These are phyloP conservation scores for Tuta absoluta DNA, from an alignment of 2,888 invertebrate genomes.

Conservation along the genomic window DNA sequence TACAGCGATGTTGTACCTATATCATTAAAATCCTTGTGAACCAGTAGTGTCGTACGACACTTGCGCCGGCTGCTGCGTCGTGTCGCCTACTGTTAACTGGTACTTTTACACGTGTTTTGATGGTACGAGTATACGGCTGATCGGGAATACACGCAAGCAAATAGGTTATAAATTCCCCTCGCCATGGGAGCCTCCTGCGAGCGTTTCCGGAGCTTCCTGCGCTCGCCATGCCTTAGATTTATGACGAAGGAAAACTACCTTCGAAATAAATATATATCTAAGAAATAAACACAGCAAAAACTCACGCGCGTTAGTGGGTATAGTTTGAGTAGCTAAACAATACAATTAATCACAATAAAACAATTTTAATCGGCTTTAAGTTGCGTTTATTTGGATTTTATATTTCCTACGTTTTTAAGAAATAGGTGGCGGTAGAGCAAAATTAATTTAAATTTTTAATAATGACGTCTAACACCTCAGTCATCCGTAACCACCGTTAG, in stretches of 20 bases:
- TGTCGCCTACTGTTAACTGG: not conserved
- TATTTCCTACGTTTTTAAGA: too few species aligned
- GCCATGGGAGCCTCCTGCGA: slow-evolving; percentile 62
- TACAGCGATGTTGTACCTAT: too few species aligned
- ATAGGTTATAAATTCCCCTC: slow-evolving; percentile 63
- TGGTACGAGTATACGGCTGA: not conserved
- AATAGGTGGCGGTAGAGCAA: too few species aligned
- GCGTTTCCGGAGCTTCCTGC: slow-evolving; percentile 58
- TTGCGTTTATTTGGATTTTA: too few species aligned
- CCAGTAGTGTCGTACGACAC: too few species aligned
- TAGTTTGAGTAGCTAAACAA: not conserved
- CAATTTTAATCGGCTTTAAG: too few species aligned
- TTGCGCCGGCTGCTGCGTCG: too few species aligned
- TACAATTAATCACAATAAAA: too few species aligned
- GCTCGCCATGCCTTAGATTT: slow-evolving; percentile 58
- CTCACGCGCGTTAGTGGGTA: not conserved
- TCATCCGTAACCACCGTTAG: too few species aligned
- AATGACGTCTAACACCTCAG: too few species aligned
- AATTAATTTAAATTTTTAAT: too few species aligned
- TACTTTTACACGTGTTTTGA: not conserved
- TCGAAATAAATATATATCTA: not conserved
- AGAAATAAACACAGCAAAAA: not conserved
- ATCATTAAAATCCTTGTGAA: too few species aligned
- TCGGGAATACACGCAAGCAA: slow-evolving; percentile 33
- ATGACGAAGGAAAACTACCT: slow-evolving; percentile 54